Evolutionary conservation across 1,140 invertebrate species (phyloP).

Genomic region (Drosophila pruinosa): DNA sequence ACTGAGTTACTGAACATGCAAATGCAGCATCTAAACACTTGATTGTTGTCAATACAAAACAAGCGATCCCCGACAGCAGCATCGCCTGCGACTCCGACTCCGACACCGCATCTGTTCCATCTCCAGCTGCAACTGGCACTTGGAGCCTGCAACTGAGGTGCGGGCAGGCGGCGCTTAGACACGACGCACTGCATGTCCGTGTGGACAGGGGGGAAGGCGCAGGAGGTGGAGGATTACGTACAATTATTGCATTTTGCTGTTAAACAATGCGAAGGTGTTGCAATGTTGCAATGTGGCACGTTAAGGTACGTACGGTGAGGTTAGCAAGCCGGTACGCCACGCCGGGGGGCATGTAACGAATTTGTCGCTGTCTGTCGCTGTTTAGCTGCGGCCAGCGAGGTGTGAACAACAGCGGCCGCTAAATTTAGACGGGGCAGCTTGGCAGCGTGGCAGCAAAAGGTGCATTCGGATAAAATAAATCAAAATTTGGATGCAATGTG

Average conservation of each 20-base stretch:
- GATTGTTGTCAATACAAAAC: slow-evolving; percentile 52
- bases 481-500: slow-evolving; percentile 58
- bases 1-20: slow-evolving; percentile 24
- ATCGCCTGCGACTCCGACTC: not conserved
- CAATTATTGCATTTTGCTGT: slow-evolving; percentile 76
- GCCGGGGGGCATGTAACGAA: slow-evolving; percentile 58
- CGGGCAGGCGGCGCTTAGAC: not conserved
- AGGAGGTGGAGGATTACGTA: slow-evolving; percentile 25
- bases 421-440: slow-evolving; percentile 52
- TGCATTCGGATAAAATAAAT: slow-evolving; percentile 66
- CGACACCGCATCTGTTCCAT: not conserved
- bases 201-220: not conserved
- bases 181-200: slow-evolving; percentile 12
- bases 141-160: not conserved
- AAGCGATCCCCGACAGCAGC: slow-evolving; percentile 1
- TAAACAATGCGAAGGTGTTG: slow-evolving; percentile 59
- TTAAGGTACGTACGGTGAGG: not conserved
- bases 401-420: slow-evolving; percentile 59
- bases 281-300: slow-evolving; percentile 18
- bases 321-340: not conserved
- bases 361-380: slow-evolving; percentile 64
- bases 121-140: not conserved
- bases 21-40: slow-evolving; percentile 54
- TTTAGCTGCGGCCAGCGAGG: slow-evolving; percentile 52
- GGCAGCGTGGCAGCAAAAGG: slow-evolving; percentile 28